Evolutionary conservation across 1,140 invertebrate species (phyloP), one percentile per base, ranked within the genome.

Genomic region (Anastrepha ludens): DNA sequence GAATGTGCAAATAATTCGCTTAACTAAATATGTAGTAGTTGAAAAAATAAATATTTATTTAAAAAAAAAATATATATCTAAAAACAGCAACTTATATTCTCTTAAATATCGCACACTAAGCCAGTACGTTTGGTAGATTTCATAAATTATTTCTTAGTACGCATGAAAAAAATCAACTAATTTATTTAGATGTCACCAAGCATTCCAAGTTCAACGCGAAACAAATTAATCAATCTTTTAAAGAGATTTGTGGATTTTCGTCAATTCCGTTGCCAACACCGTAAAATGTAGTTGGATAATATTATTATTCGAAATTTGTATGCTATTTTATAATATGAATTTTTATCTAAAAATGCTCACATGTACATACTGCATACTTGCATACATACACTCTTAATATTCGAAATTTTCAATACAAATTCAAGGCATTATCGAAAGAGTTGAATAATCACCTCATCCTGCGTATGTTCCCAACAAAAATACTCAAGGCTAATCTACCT

Each of bases 181-280:
- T 65, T 86, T 85, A 85, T 74, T 74, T 47, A 74, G 41, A 17
- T 74, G 81, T 86, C 62, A 50, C 41, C 55, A 65, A 64, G 41
- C 55, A 86, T 65, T 65, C 60, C 86, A 86, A 86, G 60, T 86
- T 65, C 60, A 86, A 60, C 62, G 60, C 20, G 4, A 17, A 86
- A 20, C 17, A 86, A 86, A 86, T 86, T 86, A 86, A 86, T 86
- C 86, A 86, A 86, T 20, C 62, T 65, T 47, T 47, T 47, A 47
- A n/a, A 74, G 67, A 74, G 67, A 74, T 74, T 74, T 74, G 67
- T 74, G 67, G 67, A 74, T 74, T 74, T 47, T 17, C 6, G 11
- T 55, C 50, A 2, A 6, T 55, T 55, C 50, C 50, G 50, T 8
- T 55, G 50, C 50, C 6, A 55, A 55, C 50, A 2, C 50, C 6